Evolutionary conservation across 2,888 invertebrate species (phyloP), one percentile per base, ranked within the genome.

Genomic region (Dilophus febrilis): DNA sequence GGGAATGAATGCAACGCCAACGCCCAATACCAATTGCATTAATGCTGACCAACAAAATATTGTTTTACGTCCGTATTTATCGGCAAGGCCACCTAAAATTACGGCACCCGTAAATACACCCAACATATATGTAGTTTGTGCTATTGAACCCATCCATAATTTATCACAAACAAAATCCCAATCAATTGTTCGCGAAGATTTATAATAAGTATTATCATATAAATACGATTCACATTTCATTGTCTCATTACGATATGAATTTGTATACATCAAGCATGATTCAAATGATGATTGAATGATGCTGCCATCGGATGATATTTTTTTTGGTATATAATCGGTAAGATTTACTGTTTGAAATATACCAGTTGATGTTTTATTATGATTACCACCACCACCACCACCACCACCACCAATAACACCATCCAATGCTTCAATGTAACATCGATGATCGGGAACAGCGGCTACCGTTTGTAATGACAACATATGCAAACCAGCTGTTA

Each of bases 401-500:
- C n/a, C n/a, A n/a, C n/a, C n/a, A n/a, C n/a, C n/a, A 31, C 55
- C 52, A 32, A 62, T 57, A 35, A 54, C n/a, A 63, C 45, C 61
- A 22, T 22, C 22, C 5, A 22, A 6, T 4, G 4, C 5, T 72
- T 66, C 68, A 64, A 44, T 48, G 53, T 68, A 61, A 64, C 60
- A 44, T n/a, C 60, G 53, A 61, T 84, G 79, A 31, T 77, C 75
- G 2, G 85, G 85, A 37, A 82, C 76, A 12, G 83, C 83, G 2
- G 81, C 82, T 0, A 86, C 82, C 1, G 83, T 84, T 10, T 82
- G 74, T 41, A 86, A 58, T 1, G 82, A 78, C 45, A 86, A 59
- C 84, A 86, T 85, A 55, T 86, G 84, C 53, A 82, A 64, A 11
- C 85, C 86, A 2, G 85, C 84, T 1, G 81, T 80, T 50, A 84